phyloP scores from a whole-genome alignment of 2,888 invertebrate species.

The Sicus ferrugineus region DNA sequence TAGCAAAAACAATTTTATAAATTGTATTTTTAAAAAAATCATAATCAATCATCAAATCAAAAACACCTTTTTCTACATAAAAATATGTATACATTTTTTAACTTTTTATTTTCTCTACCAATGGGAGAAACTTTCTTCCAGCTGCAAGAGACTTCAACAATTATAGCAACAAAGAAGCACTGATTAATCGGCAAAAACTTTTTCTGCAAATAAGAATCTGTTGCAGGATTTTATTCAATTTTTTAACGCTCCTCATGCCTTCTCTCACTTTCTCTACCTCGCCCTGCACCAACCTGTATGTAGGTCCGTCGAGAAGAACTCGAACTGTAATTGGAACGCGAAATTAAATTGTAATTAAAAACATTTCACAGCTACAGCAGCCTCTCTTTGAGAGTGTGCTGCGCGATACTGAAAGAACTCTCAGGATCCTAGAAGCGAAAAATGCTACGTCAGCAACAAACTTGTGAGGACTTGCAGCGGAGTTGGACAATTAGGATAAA shows the following conservation, averaged over 20 bases:
- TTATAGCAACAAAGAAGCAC: background rate
- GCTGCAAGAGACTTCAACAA: too few species aligned
- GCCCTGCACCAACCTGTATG: background rate
- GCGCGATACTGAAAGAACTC: background rate
- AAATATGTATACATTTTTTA: too few species aligned
- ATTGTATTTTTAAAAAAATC: too few species aligned
- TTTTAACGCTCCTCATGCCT: too few species aligned
- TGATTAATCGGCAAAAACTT: background rate
- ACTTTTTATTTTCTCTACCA: too few species aligned
- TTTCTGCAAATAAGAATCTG: background rate
- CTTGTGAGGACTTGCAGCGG: background rate
- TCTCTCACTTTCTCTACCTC: background rate
- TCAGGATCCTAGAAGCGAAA: background rate
- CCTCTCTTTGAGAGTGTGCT: background rate
- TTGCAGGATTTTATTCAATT: too few species aligned
- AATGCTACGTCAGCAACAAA: background rate
- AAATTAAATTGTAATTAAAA: conserved; percentile 30
- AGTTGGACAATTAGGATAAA: background rate
- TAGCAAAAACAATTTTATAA: too few species aligned
- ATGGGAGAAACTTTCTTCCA: background rate
- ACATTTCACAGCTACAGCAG: conserved; percentile 9
- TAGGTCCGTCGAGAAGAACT: conserved; percentile 5
- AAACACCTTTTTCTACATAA: background rate
- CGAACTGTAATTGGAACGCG: conserved; percentile 22
- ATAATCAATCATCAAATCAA: too few species aligned